Percentiles rank a stretch among this genome's conserved stretches.
Evolutionary conservation across 1,140 invertebrate genomes (phyloP).

Genomic region (Drosophila bipectinata): DNA sequence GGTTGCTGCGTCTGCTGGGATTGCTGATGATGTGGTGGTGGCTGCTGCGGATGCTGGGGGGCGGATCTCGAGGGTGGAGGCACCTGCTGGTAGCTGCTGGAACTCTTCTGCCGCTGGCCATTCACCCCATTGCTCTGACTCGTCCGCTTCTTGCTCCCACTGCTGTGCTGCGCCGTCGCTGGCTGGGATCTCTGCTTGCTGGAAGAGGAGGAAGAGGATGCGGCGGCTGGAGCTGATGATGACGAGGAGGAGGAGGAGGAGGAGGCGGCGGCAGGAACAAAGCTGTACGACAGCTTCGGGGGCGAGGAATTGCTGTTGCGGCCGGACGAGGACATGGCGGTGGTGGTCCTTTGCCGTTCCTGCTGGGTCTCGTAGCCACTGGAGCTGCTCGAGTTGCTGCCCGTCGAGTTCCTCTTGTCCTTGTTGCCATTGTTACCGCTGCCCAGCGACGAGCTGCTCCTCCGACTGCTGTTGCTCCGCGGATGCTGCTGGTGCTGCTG

Average conservation of each 20-base stretch:
- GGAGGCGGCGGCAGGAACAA: slow-evolving; percentile 54
- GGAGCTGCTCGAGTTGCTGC: slow-evolving; percentile 67
- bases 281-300: slow-evolving; percentile 61
- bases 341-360: slow-evolving; percentile 49
- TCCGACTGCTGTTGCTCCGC: slow-evolving; percentile 17
- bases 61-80: slow-evolving; percentile 21
- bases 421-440: slow-evolving; percentile 28
- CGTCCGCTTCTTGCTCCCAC: slow-evolving; percentile 71
- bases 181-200: slow-evolving; percentile 39
- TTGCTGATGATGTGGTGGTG: neutral
- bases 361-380: slow-evolving; percentile 67
- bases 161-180: slow-evolving; percentile 46
- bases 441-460: slow-evolving; percentile 32
- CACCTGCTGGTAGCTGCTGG: slow-evolving; percentile 48
- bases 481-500: slow-evolving; percentile 42
- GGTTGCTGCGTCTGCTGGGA: slow-evolving; percentile 22
- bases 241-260: neutral
- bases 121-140: slow-evolving; percentile 17
- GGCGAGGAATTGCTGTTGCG: slow-evolving; percentile 59
- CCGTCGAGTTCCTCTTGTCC: slow-evolving; percentile 70
- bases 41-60: slow-evolving; percentile 14
- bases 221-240: no score
- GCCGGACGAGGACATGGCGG: slow-evolving; percentile 16
- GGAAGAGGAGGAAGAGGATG: neutral
- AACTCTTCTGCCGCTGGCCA: slow-evolving; percentile 30